Evolutionary conservation across 1,140 invertebrate species (phyloP), one percentile per base, ranked within the genome.

Genomic region (Dolichoris vasculosae): DNA sequence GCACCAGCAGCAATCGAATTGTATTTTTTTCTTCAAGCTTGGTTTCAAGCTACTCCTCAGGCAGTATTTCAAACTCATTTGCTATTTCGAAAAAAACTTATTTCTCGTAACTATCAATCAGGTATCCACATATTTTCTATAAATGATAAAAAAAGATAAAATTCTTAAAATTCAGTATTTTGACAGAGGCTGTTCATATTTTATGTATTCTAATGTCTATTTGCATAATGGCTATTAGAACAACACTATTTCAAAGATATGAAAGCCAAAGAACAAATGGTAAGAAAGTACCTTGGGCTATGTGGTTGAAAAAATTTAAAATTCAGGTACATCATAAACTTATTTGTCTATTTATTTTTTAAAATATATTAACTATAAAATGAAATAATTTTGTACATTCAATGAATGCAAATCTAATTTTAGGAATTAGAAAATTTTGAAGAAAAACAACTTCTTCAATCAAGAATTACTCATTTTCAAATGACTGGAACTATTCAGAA

Each of bases 261-360:
- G 96, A 96, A 92, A 95, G 96, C 86, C 96, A 97, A 91, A 95
- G 96, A 88, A 87, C 96, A n/a, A 95, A 95, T 86, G 96, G 96
- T 7, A 94, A 95, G 69, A 94, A 94, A 89, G 95, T 96, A 90
- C 96, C 96, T 20, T 97, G 96, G 96, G 94, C 93, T 46, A 94
- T 93, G 90, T 93, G 92, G 92, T 87, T 93, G 46, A 92, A 92
- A 81, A 93, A 93, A 87, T 92, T 93, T 67, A 89, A 90, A 73
- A 67, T 88, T 77, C 87, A 93, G 89, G 92, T 93, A 90, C 40
- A 48, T 40, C 17, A 26, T 69, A 2, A 40, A 9, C 3, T 71
- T 3, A 71, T 38, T 23, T 2, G 2, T 23, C 40, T 71, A 40
- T 35, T 40, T 71, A 9, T 76, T 64, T 46, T 83, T n/a, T 32